phyloP scores from a whole-genome alignment of 1,140 invertebrate species.

The Drosophila oshimai region DNA sequence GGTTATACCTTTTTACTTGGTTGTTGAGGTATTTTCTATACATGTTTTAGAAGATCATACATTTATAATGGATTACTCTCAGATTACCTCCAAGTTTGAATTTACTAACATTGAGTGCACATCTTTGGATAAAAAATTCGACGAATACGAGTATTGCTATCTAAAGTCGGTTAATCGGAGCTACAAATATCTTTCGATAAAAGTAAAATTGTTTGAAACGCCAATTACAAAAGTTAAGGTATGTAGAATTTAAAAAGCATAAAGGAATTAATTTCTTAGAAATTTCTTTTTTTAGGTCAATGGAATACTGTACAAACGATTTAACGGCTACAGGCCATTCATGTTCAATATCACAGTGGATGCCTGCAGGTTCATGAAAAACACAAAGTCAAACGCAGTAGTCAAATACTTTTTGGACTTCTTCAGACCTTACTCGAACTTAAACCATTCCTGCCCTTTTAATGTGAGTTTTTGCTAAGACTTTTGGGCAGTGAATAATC shows the following conservation, averaged over 20 bases:
- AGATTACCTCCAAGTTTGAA: too few species aligned
- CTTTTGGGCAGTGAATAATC: too few species aligned
- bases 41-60: too few species aligned
- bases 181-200: constrained; percentile 13
- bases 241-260: too few species aligned
- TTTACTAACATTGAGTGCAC: constrained; percentile 7
- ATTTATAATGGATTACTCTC: too few species aligned
- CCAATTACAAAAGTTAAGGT: neutral
- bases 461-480: neutral
- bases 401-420: too few species aligned
- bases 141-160: constrained; percentile 3
- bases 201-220: neutral
- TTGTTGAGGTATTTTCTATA: too few species aligned
- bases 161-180: constrained; percentile 6
- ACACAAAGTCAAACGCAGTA: neutral
- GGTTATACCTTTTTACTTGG: too few species aligned
- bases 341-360: neutral
- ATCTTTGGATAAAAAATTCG: neutral
- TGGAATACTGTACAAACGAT: neutral
- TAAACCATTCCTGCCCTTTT: neutral
- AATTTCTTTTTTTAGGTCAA: too few species aligned
- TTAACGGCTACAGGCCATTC: constrained; percentile 1
- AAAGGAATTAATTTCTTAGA: too few species aligned
- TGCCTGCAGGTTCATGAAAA: neutral
- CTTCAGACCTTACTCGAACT: too few species aligned